phyloP scores from a whole-genome alignment of 2,888 invertebrate species.

The Drosophila monieri region DNA sequence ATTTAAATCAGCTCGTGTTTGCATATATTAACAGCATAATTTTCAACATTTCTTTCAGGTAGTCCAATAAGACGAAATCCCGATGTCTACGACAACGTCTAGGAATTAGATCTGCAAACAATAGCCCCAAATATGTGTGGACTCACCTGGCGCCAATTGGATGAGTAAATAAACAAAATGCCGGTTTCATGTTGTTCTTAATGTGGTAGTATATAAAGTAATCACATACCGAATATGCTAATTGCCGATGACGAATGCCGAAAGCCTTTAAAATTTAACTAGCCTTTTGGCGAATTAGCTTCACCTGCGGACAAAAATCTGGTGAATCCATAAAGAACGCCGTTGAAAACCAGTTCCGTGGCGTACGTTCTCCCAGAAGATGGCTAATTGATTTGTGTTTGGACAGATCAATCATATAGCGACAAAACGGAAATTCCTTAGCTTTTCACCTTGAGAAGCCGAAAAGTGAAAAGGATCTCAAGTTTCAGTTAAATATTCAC shows the following conservation, averaged over 20 bases:
- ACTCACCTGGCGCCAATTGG: constrained; percentile 63
- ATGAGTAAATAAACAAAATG: constrained; percentile 63
- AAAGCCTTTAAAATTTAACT: constrained; percentile 33
- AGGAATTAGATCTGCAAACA: constrained; percentile 54
- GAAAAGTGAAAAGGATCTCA: neutral
- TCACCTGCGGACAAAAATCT: constrained; percentile 16
- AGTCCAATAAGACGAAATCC: constrained; percentile 2
- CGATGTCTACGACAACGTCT: constrained; percentile 42
- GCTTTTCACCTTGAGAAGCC: constrained; percentile 44
- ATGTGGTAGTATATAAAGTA: constrained; percentile 22
- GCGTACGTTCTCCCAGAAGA: constrained; percentile 20
- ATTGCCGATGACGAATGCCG: constrained; percentile 63
- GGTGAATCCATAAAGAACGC: constrained; percentile 25
- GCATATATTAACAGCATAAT: constrained; percentile 6
- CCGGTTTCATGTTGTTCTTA: constrained; percentile 25
- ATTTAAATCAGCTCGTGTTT: constrained; percentile 21
- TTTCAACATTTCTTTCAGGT: constrained; percentile 1
- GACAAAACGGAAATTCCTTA: constrained; percentile 61
- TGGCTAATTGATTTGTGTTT: constrained; percentile 31
- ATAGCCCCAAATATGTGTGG: constrained; percentile 35
- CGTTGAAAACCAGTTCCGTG: constrained; percentile 38
- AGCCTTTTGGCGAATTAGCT: constrained; percentile 43
- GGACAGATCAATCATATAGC: constrained; percentile 27
- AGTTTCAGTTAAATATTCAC: neutral
- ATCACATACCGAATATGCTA: constrained; percentile 45